Evolutionary conservation across 1,140 invertebrate genomes (phyloP).

Genomic region (Aphelenchoides avenae): DNA sequence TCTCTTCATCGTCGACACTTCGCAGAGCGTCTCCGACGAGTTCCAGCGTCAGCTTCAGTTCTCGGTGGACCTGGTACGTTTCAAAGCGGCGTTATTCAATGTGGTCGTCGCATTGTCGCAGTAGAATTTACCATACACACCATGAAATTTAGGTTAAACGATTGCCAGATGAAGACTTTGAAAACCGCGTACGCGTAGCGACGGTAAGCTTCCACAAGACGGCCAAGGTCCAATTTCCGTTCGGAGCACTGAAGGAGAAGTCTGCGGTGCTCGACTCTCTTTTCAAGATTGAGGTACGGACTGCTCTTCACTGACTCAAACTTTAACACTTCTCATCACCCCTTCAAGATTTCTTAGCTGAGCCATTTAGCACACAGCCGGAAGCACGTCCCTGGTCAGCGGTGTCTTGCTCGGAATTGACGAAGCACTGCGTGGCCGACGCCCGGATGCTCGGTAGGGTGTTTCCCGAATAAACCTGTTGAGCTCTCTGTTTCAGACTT

Average conservation of each 20-base stretch:
- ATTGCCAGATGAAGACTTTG: constrained; percentile 49
- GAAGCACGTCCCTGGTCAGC: constrained; percentile 43
- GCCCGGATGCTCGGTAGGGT: constrained; percentile 32
- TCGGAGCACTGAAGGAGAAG: constrained; percentile 41
- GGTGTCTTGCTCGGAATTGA: constrained; percentile 43
- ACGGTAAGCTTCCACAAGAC: constrained; percentile 41
- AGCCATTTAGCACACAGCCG: constrained; percentile 45
- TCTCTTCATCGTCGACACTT: constrained; percentile 52
- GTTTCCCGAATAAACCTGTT: too few species aligned
- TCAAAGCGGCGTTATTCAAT: constrained; percentile 13
- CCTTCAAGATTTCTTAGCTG: too few species aligned
- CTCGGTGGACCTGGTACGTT: constrained; percentile 44
- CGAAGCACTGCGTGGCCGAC: constrained; percentile 21
- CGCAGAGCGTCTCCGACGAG: constrained; percentile 46
- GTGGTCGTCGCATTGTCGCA: constrained; percentile 1
- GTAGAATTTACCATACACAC: not conserved
- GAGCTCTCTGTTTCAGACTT: too few species aligned
- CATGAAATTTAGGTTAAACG: constrained; percentile 28
- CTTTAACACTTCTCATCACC: too few species aligned
- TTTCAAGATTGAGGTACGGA: constrained; percentile 16
- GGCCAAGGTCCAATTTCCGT: constrained; percentile 38
- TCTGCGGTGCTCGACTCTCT: constrained; percentile 37
- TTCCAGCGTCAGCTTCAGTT: constrained; percentile 50
- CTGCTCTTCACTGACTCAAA: too few species aligned
- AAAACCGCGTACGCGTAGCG: constrained; percentile 37